Conservation (phyloP, 2,888 invertebrate genomes). For the Phortica okadai region DNA sequence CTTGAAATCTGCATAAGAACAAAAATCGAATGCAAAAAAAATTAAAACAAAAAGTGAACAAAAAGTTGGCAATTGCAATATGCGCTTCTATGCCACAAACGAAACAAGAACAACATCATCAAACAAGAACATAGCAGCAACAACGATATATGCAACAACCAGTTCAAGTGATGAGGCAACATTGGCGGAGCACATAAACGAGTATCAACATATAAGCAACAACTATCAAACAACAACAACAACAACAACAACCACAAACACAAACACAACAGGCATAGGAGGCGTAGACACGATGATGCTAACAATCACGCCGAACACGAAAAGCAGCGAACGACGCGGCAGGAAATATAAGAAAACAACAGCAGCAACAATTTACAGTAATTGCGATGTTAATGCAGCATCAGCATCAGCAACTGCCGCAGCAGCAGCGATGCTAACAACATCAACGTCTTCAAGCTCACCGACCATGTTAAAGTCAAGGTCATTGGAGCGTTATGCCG, state of each 20-base stretch:
- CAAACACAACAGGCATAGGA: too few species aligned
- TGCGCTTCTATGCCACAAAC: slow-evolving; percentile 17
- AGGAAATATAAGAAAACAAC: slow-evolving; percentile 31
- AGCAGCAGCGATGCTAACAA: slow-evolving; percentile 49
- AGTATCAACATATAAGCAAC: slow-evolving; percentile 11
- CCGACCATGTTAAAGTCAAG: slow-evolving; percentile 63
- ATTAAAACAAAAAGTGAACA: background rate
- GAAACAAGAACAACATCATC: background rate
- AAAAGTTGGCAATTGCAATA: background rate
- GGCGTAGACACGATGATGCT: background rate
- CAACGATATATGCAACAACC: slow-evolving; percentile 4
- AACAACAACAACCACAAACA: slow-evolving; percentile 19
- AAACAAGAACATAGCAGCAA: background rate
- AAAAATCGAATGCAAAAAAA: slow-evolving; percentile 25
- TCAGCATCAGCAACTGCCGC: slow-evolving; percentile 39
- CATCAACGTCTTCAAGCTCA: slow-evolving; percentile 22
- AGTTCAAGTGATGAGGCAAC: slow-evolving; percentile 27
- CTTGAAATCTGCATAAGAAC: slow-evolving; percentile 69
- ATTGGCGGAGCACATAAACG: slow-evolving; percentile 16
- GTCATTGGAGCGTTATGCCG: slow-evolving; percentile 72
- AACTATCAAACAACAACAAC: background rate
- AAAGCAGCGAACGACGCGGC: slow-evolving; percentile 32
- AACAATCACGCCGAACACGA: background rate
- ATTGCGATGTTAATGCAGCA: slow-evolving; percentile 42
- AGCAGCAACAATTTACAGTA: slow-evolving; percentile 57